Conservation (phyloP, 2,888 invertebrate genomes). For the Byasa hedistus region DNA sequence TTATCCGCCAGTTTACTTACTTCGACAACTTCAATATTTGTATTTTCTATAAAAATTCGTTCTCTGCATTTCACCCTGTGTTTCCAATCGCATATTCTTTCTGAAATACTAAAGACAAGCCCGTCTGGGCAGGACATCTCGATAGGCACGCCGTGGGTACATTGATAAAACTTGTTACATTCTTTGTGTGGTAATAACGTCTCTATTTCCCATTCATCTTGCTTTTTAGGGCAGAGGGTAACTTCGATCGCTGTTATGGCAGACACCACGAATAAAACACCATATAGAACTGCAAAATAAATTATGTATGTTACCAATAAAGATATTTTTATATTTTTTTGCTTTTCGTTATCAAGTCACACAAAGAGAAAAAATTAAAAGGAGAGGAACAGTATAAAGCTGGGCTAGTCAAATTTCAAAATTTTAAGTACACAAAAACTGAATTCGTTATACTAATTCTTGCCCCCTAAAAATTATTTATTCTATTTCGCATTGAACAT, state of each 20-base stretch:
- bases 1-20: background rate
- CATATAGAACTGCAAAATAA: slow-evolving; percentile 18
- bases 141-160: slow-evolving; percentile 81
- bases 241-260: slow-evolving; percentile 39
- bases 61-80: slow-evolving; percentile 81
- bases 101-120: slow-evolving; percentile 78
- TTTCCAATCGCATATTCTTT: slow-evolving; percentile 80
- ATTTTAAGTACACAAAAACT: too few species aligned
- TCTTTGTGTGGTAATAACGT: slow-evolving; percentile 77
- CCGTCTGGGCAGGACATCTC: slow-evolving; percentile 79
- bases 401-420: too few species aligned
- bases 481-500: background rate
- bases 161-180: slow-evolving; percentile 84
- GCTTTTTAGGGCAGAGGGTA: slow-evolving; percentile 54
- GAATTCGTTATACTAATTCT: too few species aligned
- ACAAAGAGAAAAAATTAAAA: too few species aligned
- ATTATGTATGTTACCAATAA: background rate
- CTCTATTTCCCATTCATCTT: slow-evolving; percentile 58
- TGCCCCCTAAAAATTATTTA: too few species aligned
- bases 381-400: too few species aligned
- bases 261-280: slow-evolving; percentile 36
- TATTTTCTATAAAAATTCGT: slow-evolving; percentile 45
- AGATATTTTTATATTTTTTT: background rate
- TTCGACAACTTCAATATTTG: background rate
- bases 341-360: too few species aligned